These are phyloP conservation scores for Dendrocincla fuliginosa DNA, from an alignment of 2,797 vertebrate genomes.

Conservation along the genomic window DNA sequence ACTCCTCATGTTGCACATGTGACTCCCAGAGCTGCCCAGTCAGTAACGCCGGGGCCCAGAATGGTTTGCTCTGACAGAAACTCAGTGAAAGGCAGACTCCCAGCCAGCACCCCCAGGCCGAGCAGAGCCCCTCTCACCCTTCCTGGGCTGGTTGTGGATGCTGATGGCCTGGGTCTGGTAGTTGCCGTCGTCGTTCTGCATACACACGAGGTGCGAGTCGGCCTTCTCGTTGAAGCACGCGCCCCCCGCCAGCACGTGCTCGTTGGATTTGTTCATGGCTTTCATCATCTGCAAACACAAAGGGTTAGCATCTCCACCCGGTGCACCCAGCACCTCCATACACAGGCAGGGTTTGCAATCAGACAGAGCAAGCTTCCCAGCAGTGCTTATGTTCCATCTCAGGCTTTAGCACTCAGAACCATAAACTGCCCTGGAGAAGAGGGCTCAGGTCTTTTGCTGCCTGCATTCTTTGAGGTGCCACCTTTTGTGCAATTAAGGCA, in stretches of 20 bases:
- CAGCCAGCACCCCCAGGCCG: not conserved
- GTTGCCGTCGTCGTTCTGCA: conserved; percentile 97
- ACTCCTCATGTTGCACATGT: accelerated
- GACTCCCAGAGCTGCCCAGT: not conserved
- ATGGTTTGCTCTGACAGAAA: not conserved
- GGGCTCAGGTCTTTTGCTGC: not conserved
- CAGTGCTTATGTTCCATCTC: not conserved
- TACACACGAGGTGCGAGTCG: conserved; percentile 96
- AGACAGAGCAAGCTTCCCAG: not conserved
- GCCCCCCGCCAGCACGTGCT: conserved; percentile 95
- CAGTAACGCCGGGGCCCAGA: accelerated
- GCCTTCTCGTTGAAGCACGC: conserved; percentile 95
- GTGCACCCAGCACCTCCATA: not conserved
- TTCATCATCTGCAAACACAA: conserved; percentile 90
- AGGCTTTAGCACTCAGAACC: not conserved
- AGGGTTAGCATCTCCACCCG: not conserved
- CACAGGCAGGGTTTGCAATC: not conserved
- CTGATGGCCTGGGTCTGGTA: conserved; percentile 99
- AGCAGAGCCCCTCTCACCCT: conserved; percentile 77
- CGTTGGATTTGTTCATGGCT: conserved; percentile 99
- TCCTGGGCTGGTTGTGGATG: conserved; percentile 96
- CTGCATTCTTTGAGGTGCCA: not conserved
- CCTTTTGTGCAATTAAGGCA: not conserved
- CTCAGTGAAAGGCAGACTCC: not conserved
- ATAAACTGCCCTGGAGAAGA: not conserved